phyloP scores from a whole-genome alignment of 2,797 vertebrate genomes.

The Telmatherina bonti region DNA sequence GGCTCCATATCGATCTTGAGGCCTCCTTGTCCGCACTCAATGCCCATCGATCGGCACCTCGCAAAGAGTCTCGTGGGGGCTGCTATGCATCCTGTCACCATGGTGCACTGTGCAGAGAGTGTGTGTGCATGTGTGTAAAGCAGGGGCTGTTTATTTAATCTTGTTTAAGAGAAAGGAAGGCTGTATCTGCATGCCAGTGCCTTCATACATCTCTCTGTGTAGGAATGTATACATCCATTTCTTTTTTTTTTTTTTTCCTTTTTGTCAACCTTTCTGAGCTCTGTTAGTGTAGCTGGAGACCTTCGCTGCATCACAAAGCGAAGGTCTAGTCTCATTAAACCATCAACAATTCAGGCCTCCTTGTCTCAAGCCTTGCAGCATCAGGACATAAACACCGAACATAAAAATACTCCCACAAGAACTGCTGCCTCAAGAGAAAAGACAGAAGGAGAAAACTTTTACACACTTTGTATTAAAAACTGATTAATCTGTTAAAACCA shows the following conservation, averaged over 20 bases:
- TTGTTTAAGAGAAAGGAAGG: not conserved
- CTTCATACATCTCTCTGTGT: not conserved
- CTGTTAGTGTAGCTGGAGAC: slow-evolving; percentile 28
- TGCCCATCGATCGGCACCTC: slow-evolving; percentile 77
- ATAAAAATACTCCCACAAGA: slow-evolving; percentile 41
- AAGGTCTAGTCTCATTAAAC: slow-evolving; percentile 57
- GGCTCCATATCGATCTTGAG: slow-evolving; percentile 77
- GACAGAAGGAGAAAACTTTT: slow-evolving; percentile 55
- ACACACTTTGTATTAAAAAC: slow-evolving; percentile 50
- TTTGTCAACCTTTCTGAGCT: slow-evolving; percentile 2
- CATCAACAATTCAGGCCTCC: slow-evolving; percentile 34
- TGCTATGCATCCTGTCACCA: slow-evolving; percentile 67
- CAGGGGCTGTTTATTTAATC: slow-evolving; percentile 31
- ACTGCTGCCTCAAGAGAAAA: slow-evolving; percentile 47
- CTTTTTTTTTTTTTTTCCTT: not conserved
- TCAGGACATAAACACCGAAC: slow-evolving; percentile 51
- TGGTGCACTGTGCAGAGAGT: slow-evolving; percentile 25
- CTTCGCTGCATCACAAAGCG: slow-evolving; percentile 29
- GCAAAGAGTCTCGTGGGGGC: slow-evolving; percentile 78
- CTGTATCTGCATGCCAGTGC: not conserved
- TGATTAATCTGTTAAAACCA: slow-evolving; percentile 79
- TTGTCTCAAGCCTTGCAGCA: slow-evolving; percentile 41
- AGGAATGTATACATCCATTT: not conserved
- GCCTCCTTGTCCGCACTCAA: slow-evolving; percentile 81
- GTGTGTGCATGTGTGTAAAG: slow-evolving; percentile 46